phyloP scores from a whole-genome alignment of 2,113 vertebrate species.

The Caloenas nicobarica region DNA sequence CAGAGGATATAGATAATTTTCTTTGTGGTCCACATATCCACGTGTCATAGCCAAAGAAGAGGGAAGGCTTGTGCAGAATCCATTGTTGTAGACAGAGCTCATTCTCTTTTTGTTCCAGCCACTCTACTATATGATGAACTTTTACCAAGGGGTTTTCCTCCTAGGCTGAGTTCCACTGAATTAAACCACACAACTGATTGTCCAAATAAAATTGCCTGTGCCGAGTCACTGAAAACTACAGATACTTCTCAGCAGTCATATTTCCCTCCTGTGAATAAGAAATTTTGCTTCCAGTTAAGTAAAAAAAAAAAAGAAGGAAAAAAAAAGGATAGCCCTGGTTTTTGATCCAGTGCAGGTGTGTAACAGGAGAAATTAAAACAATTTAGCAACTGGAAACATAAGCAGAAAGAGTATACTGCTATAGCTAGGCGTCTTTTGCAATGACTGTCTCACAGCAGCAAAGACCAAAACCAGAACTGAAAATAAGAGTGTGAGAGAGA shows the following conservation, averaged over 20 bases:
- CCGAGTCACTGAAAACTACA: not conserved
- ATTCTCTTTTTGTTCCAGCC: not conserved
- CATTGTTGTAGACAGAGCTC: not conserved
- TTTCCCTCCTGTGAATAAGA: not conserved
- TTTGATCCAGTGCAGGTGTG: not conserved
- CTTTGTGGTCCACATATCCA: not conserved
- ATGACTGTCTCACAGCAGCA: not conserved
- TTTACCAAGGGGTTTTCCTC: not conserved
- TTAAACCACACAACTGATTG: not conserved
- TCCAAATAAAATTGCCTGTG: not conserved
- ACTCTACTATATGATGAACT: not conserved
- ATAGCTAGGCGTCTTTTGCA: not conserved
- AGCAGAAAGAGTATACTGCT: not conserved
- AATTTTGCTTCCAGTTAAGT: not conserved
- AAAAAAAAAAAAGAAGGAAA: not conserved
- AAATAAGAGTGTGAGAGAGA: not conserved
- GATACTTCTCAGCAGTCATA: not conserved
- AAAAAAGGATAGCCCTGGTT: not conserved
- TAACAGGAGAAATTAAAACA: not conserved
- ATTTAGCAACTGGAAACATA: not conserved
- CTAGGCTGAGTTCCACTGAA: not conserved
- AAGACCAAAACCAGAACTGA: conserved; percentile 42
- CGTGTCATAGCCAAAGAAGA: not conserved
- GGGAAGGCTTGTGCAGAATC: not conserved
- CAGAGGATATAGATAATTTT: not conserved